Base-by-base conservation (phyloP, 2,797 vertebrate genomes). In the Neostethus bicornis region DNA sequence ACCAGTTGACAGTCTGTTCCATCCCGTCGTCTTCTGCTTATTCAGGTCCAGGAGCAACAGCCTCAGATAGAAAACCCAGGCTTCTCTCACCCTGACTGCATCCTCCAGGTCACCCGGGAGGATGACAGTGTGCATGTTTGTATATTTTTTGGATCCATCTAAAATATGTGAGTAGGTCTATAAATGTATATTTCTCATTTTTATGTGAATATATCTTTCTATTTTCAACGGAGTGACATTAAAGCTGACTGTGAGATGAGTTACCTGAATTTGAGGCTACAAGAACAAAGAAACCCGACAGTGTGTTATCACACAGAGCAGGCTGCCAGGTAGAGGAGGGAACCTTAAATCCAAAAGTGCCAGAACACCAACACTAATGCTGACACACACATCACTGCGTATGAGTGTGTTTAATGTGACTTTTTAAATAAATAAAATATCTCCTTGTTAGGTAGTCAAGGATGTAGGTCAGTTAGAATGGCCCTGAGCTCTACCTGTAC, bases 281-380 rank as follows among this genome's bases (percentile, higher is more conserved):
- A 56, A 50, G 37, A 46, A 48, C 64, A 52, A 35, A 21, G n/a
- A 13, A 38, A 25, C 10, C 61, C 39, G 69, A 46, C 57, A 65
- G 17, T 45, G 59, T 19, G 73, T 79, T 79, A 85, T 79, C 79
- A 43, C 73, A 52, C 16, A 1, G 49, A 44, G 65, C 79, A 45
- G 67, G 42, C 56, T 2, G 50, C 25, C 74, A 61, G 70, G 80
- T 77, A 73, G 77, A 46, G 70, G 51, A 17, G 4, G 32, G 57
- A 49, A 54, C 31, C 68, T 45, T 1, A 3, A 44, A 62, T 39
- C 81, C 75, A 77, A 79, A 46, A 28, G 56, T 24, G 13, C 2
- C 10, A 10, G 20, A 53, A 51, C 34, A 70, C 74, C 64, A 57
- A 54, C 10, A 10, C 61, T 70, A 73, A 61, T 53, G 63, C 68